These are phyloP conservation scores for Papio anubis DNA, from an alignment of 2,113 vertebrate genomes.

Conservation along the genomic window DNA sequence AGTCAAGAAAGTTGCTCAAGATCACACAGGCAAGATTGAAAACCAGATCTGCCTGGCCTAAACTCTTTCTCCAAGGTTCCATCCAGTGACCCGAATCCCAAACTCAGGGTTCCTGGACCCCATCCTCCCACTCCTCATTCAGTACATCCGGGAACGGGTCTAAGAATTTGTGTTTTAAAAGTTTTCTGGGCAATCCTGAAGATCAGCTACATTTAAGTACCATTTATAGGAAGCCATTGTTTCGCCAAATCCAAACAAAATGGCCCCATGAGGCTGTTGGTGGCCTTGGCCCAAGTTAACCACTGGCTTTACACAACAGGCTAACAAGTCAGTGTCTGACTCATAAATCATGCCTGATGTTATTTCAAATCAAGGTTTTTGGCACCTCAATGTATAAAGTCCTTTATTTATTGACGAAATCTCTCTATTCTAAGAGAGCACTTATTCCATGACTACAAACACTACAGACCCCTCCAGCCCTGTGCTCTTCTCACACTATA, in stretches of 20 bases:
- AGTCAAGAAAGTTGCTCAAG: background rate
- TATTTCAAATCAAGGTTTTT: background rate
- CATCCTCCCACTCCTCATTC: background rate
- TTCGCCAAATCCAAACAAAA: background rate
- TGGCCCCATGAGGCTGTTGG: background rate
- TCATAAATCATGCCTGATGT: background rate
- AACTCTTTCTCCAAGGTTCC: background rate
- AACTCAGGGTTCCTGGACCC: background rate
- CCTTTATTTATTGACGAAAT: background rate
- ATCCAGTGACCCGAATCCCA: background rate
- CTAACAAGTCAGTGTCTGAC: background rate
- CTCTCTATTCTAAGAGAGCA: background rate
- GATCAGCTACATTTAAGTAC: background rate
- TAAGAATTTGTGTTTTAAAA: slow-evolving; percentile 23
- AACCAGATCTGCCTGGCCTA: background rate
- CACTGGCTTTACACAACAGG: background rate
- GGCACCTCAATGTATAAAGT: background rate
- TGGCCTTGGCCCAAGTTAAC: background rate
- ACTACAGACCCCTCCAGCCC: background rate
- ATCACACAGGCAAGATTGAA: background rate
- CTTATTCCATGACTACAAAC: background rate
- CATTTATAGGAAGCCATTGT: background rate
- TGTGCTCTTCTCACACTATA: background rate
- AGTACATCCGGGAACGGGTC: background rate
- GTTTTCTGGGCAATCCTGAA: background rate